Evolutionary conservation across 2,888 invertebrate genomes (phyloP).

Genomic region (Sepiola atlantica): DNA sequence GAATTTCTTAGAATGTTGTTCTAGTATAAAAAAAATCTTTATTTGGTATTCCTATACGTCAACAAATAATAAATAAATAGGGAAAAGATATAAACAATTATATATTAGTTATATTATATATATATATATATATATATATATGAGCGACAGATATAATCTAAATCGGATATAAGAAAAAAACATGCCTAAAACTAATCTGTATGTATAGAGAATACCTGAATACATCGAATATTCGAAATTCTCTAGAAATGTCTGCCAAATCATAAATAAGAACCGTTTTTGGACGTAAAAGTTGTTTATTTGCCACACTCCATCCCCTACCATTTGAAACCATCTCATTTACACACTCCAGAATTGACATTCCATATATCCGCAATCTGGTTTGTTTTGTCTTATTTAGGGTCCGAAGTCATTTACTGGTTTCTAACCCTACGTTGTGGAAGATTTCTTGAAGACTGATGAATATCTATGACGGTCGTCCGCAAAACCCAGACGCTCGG

Average conservation of each 20-base stretch:
- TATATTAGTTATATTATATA: too few relatives aligned
- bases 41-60: too few relatives aligned
- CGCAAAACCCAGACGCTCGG: background rate
- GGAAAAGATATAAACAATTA: too few relatives aligned
- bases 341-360: background rate
- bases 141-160: too few relatives aligned
- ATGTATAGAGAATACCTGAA: background rate
- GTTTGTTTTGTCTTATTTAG: background rate
- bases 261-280: background rate
- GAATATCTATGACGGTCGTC: slow-evolving; percentile 19
- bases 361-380: background rate
- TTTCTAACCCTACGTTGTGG: background rate
- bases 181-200: too few relatives aligned
- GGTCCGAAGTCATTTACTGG: background rate
- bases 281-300: background rate
- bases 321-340: background rate
- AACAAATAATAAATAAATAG: too few relatives aligned
- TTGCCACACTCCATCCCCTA: background rate
- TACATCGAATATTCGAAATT: background rate
- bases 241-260: background rate
- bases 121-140: too few relatives aligned
- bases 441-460: background rate
- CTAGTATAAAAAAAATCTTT: too few relatives aligned
- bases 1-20: too few relatives aligned
- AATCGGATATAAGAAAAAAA: too few relatives aligned